Conservation (phyloP, 1,140 invertebrate genomes). For the Bombus confusus region DNA sequence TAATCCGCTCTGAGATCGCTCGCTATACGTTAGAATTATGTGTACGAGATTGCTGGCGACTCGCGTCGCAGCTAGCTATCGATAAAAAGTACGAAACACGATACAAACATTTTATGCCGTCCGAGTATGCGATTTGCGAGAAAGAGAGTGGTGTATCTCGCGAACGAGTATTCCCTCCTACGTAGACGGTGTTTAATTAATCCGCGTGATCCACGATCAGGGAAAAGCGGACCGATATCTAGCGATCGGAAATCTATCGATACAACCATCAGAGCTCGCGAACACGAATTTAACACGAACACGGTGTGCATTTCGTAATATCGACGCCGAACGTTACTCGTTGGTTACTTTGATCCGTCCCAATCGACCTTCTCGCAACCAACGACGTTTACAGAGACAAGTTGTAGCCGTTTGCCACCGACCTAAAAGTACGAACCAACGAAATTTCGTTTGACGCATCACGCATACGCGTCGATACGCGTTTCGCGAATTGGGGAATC, state of each 20-base stretch:
- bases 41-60: no score
- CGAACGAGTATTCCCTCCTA: background rate
- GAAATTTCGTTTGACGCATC: background rate
- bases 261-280: slow-evolving; percentile 81
- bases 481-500: background rate
- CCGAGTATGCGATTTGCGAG: background rate
- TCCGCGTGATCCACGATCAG: background rate
- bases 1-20: background rate
- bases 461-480: background rate
- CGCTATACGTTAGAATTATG: background rate
- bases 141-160: background rate
- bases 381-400: background rate
- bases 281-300: slow-evolving; percentile 52
- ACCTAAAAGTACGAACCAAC: background rate
- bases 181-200: background rate
- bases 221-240: slow-evolving; percentile 6
- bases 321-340: no score
- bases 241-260: slow-evolving; percentile 62
- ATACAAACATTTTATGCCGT: background rate
- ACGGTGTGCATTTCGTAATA: background rate
- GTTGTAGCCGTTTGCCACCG: background rate
- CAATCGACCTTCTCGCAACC: background rate
- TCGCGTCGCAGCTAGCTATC: background rate
- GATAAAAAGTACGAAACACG: background rate
- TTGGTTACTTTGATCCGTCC: background rate